Conservation (phyloP, 2,113 vertebrate genomes). For the Axis porcinus region DNA sequence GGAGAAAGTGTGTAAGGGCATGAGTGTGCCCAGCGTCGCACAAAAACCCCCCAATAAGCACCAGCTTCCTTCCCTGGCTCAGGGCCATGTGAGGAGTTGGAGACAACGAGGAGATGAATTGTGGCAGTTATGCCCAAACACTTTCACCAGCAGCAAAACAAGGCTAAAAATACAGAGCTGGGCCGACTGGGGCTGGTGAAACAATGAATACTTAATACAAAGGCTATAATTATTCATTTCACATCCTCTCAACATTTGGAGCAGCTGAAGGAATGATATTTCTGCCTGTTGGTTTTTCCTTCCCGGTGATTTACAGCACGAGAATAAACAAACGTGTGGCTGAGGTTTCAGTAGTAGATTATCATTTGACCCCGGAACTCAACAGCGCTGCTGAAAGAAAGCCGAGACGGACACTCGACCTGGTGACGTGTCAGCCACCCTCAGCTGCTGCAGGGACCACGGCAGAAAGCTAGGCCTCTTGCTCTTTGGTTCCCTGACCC, state of each 20-base stretch:
- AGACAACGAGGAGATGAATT: not conserved
- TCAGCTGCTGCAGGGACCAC: not conserved
- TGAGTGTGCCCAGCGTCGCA: not conserved
- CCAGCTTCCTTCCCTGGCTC: not conserved
- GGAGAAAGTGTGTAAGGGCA: not conserved
- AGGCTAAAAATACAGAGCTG: not conserved
- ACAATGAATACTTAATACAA: not conserved
- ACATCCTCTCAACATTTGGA: not conserved
- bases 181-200: rapidly evolving
- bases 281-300: not conserved
- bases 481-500: not conserved
- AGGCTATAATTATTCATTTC: conserved; percentile 7
- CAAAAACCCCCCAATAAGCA: not conserved
- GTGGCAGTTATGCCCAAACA: not conserved
- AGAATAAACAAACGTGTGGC: not conserved
- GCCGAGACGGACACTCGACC: not conserved
- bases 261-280: not conserved
- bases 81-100: not conserved
- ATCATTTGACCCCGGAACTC: not conserved
- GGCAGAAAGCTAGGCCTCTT: not conserved
- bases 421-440: not conserved
- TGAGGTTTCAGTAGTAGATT: not conserved
- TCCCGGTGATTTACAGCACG: conserved; percentile 13
- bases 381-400: not conserved
- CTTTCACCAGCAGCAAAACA: not conserved